A percentile compares a stretch with the other conserved stretches of the same genome.
phyloP scores from a whole-genome alignment of 2,113 vertebrate species.

The Nerophis lumbriciformis region DNA sequence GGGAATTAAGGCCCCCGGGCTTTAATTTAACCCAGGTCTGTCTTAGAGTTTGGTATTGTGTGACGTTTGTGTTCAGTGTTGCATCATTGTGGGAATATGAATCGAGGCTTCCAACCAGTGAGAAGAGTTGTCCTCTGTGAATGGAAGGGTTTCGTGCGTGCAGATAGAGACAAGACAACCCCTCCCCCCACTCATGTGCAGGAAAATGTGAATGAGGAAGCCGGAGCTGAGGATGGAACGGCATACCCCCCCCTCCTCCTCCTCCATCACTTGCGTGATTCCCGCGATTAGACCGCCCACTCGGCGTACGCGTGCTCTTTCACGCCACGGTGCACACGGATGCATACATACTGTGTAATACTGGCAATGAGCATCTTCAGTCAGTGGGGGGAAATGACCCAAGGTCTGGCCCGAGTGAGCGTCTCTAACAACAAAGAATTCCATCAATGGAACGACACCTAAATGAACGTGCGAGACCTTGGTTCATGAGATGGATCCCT shows the following conservation, averaged over 20 bases:
- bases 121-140: slow-evolving; percentile 25
- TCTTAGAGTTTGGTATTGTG: background rate
- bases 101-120: slow-evolving; percentile 6
- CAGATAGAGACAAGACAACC: slow-evolving; percentile 27
- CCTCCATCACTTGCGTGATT: slow-evolving; percentile 28
- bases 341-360: slow-evolving; percentile 2
- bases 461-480: background rate
- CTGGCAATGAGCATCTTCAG: slow-evolving; percentile 29
- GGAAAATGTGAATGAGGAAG: slow-evolving; percentile 59
- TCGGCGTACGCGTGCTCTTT: slow-evolving; percentile 29
- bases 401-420: background rate
- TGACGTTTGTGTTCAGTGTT: slow-evolving; percentile 12
- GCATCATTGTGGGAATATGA: slow-evolving; percentile 17
- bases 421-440: background rate
- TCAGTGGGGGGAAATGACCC: slow-evolving; percentile 18
- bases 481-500: background rate
- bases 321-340: slow-evolving; percentile 6
- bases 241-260: slow-evolving; percentile 17
- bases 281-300: slow-evolving; percentile 38
- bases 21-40: too few species aligned
- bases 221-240: slow-evolving; percentile 31
- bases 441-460: background rate
- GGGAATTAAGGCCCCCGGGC: too few species aligned
- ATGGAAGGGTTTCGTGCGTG: slow-evolving; percentile 36
- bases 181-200: slow-evolving; percentile 48